phyloP scores from a whole-genome alignment of 2,888 invertebrate species.

The Hydropsyche betteni region DNA sequence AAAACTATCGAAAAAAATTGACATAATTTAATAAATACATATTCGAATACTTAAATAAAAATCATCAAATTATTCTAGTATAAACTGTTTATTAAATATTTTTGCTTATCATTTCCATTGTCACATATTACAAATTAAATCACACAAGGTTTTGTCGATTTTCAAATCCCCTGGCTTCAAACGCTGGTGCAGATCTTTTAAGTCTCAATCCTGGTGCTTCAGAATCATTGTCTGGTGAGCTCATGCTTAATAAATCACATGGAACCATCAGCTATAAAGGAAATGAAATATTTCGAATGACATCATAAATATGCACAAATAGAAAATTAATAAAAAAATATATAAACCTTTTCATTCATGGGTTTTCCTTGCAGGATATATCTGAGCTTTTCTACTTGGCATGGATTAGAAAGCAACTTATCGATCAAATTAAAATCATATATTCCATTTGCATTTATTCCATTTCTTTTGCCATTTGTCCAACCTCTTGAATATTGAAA shows the following conservation, averaged over 20 bases:
- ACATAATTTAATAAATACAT: neutral
- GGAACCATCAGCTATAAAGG: constrained; percentile 51
- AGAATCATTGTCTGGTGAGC: constrained; percentile 43
- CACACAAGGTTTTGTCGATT: constrained; percentile 38
- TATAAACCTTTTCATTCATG: constrained; percentile 60
- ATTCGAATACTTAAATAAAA: neutral
- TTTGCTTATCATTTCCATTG: constrained; percentile 10
- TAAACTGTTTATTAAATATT: constrained; percentile 1
- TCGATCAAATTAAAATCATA: constrained; percentile 57
- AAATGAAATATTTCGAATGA: neutral
- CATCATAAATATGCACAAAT: neutral
- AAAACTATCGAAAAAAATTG: too few species aligned
- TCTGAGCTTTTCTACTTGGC: constrained; percentile 65
- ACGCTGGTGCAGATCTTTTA: constrained; percentile 45
- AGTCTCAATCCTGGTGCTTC: constrained; percentile 46
- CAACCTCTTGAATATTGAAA: constrained; percentile 82
- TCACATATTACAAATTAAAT: constrained; percentile 16
- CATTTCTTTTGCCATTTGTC: constrained; percentile 76
- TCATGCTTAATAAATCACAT: constrained; percentile 52
- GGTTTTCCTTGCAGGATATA: constrained; percentile 65
- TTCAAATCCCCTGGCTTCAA: constrained; percentile 43
- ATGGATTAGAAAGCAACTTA: constrained; percentile 59
- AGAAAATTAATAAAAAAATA: constrained; percentile 6
- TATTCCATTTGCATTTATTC: constrained; percentile 54
- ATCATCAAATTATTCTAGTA: neutral